Base-by-base conservation (phyloP, 2,888 invertebrate genomes). In the Cremastinae sp. region DNA sequence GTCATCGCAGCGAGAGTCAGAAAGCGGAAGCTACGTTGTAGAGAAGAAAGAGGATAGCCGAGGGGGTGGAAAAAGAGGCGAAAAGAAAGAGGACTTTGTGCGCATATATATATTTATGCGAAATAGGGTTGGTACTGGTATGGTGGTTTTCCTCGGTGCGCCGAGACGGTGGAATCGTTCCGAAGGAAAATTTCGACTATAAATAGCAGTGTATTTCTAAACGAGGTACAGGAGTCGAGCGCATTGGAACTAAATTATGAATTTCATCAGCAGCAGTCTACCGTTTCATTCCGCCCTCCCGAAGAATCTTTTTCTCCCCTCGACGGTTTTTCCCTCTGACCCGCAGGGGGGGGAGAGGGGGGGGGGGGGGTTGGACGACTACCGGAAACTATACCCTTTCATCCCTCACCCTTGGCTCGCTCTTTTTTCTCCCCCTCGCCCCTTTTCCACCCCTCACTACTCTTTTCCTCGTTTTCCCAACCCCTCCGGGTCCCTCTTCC, bases 211-310 rank as follows among this genome's bases (percentile, higher is more conserved):
- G 89, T 89, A 89, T 89, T 80, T 88, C 89, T 88, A 89, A 89
- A 90, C 89, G 89, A 89, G 89, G 85, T 88, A 89, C 81, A 82
- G 81, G 28, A 87, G 83, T 85, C 83, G 85, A 86, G 86, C 88
- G 88, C 89, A 89, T 89, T 89, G 89, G 89, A 89, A 89, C 89
- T 90, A 89, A 90, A 90, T 90, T 90, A 89, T 90, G 89, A 90
- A 90, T 90, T 90, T 90, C 89, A 90, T 90, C 89, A 90, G 88
- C 88, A 85, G 86, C 87, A 88, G 87, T 87, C 87, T 87, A 87
- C 88, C 88, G 88, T 88, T 88, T 88, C 88, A 88, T 88, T 88
- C 85, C 87, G 83, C 87, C 85, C 83, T 85, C 82, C 86, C 45
- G 28, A 64, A 78, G 74, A 64, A 35, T 16, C 64, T 73, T 66